phyloP scores from a whole-genome alignment of 2,888 invertebrate genomes.

The Sicus ferrugineus region DNA sequence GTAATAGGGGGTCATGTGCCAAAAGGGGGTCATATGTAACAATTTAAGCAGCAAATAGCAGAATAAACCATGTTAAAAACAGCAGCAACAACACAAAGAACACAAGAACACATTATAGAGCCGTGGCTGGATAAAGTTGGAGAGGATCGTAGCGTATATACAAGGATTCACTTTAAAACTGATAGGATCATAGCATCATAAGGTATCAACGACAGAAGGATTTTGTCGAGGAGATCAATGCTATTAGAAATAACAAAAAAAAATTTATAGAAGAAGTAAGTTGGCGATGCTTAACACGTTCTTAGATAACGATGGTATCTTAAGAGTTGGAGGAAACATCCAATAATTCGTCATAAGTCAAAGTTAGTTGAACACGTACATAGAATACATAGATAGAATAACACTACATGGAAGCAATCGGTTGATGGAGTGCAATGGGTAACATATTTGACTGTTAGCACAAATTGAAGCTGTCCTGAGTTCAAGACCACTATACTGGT shows the following conservation, averaged over 20 bases:
- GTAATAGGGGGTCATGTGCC: conserved; percentile 11
- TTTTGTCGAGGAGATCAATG: background rate
- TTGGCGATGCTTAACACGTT: conserved; percentile 1
- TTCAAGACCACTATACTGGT: background rate
- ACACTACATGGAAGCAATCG: background rate
- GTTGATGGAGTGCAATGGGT: background rate
- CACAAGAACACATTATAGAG: background rate
- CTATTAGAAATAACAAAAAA: background rate
- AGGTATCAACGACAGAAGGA: conserved; percentile 1
- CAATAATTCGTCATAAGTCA: background rate
- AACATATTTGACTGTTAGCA: background rate
- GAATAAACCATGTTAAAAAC: background rate
- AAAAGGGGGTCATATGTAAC: conserved; percentile 4
- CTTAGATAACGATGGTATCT: conserved; percentile 3
- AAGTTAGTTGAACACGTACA: conserved; percentile 2
- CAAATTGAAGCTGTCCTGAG: conserved; percentile 4
- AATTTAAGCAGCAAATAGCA: conserved; percentile 5
- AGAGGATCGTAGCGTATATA: background rate
- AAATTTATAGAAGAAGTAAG: conserved; percentile 7
- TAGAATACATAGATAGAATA: background rate
- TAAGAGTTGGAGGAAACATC: background rate
- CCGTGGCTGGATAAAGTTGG: background rate
- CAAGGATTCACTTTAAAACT: background rate
- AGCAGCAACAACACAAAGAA: background rate
- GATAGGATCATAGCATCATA: background rate